These are phyloP conservation scores for Fabriciana adippe DNA, from an alignment of 2,888 invertebrate genomes.

Conservation along the genomic window DNA sequence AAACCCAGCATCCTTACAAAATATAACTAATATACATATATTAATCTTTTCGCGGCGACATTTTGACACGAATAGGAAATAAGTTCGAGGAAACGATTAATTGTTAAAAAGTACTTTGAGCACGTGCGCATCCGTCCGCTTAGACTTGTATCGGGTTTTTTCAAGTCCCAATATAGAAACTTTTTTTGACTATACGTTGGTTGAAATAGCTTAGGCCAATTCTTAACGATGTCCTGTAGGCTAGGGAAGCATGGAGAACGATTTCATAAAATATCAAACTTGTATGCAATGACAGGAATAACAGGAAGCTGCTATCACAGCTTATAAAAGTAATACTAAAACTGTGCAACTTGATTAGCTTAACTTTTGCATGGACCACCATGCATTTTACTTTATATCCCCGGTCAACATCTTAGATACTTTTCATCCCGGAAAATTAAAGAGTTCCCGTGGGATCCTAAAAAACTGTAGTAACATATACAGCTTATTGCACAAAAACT, in stretches of 20 bases:
- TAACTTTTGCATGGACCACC: too few relatives aligned
- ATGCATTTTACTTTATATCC: too few relatives aligned
- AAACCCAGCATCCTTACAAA: conserved; percentile 29
- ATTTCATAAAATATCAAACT: conserved; percentile 15
- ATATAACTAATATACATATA: conserved; percentile 36
- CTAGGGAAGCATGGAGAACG: conserved; percentile 36
- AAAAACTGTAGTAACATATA: too few relatives aligned
- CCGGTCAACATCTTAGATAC: too few relatives aligned
- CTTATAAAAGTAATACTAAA: too few relatives aligned
- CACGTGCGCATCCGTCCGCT: conserved; percentile 46
- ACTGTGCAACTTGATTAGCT: too few relatives aligned
- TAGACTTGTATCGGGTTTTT: conserved; percentile 42
- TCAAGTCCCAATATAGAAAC: conserved; percentile 47
- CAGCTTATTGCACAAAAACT: too few relatives aligned
- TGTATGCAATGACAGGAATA: not conserved
- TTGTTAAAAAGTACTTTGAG: conserved; percentile 46
- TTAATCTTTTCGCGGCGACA: conserved; percentile 43
- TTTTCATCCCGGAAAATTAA: too few relatives aligned
- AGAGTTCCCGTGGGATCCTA: too few relatives aligned
- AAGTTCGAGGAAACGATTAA: conserved; percentile 52
- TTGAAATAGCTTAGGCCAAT: conserved; percentile 49
- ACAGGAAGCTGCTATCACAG: not conserved
- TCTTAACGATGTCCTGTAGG: conserved; percentile 51
- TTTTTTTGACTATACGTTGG: conserved; percentile 46
- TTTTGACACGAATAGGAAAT: conserved; percentile 47